Percentiles rank a stretch among this genome's conserved stretches.
Evolutionary conservation across 2,797 vertebrate genomes (phyloP).

Genomic region (Eulemur coronatus): DNA sequence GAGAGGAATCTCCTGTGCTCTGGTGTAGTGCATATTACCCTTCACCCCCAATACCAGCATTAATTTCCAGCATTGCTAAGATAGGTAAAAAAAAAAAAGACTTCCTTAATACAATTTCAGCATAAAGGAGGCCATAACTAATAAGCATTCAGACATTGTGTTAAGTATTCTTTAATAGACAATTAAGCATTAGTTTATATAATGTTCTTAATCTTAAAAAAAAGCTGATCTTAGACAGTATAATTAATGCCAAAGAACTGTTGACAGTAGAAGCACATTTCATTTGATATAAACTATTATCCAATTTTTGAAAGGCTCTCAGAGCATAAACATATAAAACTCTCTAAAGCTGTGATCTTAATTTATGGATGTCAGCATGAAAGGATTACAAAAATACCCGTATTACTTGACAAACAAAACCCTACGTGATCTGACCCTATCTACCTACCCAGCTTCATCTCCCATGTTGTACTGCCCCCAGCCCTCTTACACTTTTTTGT

Average conservation of each 20-base stretch:
- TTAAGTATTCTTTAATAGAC: slow-evolving; percentile 43
- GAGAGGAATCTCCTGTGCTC: background rate
- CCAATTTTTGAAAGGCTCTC: background rate
- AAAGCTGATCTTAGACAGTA: slow-evolving; percentile 26
- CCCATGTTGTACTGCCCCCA: background rate
- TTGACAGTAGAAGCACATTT: background rate
- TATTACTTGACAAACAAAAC: background rate
- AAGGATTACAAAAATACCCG: background rate
- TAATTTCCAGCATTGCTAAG: background rate
- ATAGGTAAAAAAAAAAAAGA: background rate
- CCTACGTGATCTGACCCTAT: background rate
- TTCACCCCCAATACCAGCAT: background rate
- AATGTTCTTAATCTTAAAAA: slow-evolving; percentile 47
- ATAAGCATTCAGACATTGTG: background rate
- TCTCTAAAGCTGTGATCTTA: background rate
- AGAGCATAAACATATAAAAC: background rate
- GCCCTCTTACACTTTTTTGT: background rate
- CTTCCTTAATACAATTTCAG: slow-evolving; percentile 17
- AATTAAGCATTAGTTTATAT: slow-evolving; percentile 46
- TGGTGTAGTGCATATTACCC: background rate
- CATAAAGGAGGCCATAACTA: slow-evolving; percentile 1
- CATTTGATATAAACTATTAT: background rate
- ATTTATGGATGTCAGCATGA: background rate
- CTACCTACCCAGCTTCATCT: background rate
- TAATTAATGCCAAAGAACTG: slow-evolving; percentile 30